Conservation (phyloP, 2,888 invertebrate species). For the Lithophane ornitopus region DNA sequence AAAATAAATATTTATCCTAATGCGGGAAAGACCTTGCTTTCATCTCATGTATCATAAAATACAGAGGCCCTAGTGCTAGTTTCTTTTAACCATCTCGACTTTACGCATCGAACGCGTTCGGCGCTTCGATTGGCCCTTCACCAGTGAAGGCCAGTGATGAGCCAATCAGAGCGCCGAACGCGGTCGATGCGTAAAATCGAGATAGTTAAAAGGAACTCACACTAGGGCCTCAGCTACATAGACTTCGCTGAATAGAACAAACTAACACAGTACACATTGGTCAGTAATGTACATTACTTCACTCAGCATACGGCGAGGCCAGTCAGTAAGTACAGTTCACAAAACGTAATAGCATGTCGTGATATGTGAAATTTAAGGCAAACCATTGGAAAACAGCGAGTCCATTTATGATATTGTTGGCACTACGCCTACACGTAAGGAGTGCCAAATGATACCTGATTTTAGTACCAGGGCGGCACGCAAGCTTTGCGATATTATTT, state of each 20-base stretch:
- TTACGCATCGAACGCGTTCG: no score
- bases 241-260: neutral
- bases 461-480: constrained; percentile 66
- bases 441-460: constrained; percentile 75
- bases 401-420: constrained; percentile 71
- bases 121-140: no score
- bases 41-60: neutral
- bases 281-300: neutral
- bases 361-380: constrained; percentile 68
- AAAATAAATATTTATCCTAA: neutral
- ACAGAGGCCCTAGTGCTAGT: no score
- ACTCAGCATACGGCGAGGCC: constrained; percentile 15
- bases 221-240: no score
- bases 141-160: no score
- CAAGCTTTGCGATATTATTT: constrained; percentile 62
- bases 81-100: no score
- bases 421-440: constrained; percentile 72
- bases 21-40: neutral
- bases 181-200: no score
- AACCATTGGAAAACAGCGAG: constrained; percentile 64
- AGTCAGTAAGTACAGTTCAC: constrained; percentile 15
- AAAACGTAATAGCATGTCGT: constrained; percentile 68
- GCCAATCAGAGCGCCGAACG: no score
- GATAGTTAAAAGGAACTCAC: no score
- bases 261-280: neutral